Evolutionary conservation across 1,140 invertebrate genomes (phyloP), one percentile per base, ranked within the genome.

Genomic region (Gonatopus flavifemur): DNA sequence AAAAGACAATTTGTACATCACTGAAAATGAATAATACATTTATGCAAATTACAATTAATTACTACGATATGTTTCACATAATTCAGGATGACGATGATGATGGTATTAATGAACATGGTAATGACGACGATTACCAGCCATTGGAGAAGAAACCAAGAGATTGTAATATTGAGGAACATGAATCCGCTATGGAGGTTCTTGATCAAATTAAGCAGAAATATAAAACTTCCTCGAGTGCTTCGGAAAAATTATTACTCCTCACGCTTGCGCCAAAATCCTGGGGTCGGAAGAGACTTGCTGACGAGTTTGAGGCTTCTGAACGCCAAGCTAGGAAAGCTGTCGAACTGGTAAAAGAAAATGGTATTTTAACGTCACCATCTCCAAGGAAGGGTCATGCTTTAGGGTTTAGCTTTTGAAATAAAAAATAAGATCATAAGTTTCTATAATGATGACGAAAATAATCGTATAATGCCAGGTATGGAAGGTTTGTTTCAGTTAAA

Each of bases 171-270:
- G 15, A 30, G n/a, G 37, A 52, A 20, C 37, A 47, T 32, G 30
- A 46, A 38, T 13, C 39, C 33, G 32, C 15, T 37, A 22, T 46
- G 9, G 19, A 25, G 7, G 44, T 46, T n/a, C 22, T 46, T 21
- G 44, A 46, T 13, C 44, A 46, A 36, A 24, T 46, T 9, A 46
- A 36, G 37, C 16, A 47, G 25, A 47, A 53, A 47, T 44, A 40
- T 31, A 36, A 22, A 44, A 35, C 15, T 6, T 35, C 30, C 3
- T 8, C 16, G 3, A 25, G 25, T 15, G 32, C 35, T 22, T 40
- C 43, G 38, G 28, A 55, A 37, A 43, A 33, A 48, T 42, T 50
- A 20, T 15, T 30, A 22, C 38, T 52, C 16, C 22, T 53, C 12
- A 53, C 19, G 30, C 15, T 28, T 21, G 18, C 30, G 18, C 20